Evolutionary conservation across 1,140 invertebrate species (phyloP), one percentile per base, ranked within the genome.

Genomic region (Adoxophyes honmai): DNA sequence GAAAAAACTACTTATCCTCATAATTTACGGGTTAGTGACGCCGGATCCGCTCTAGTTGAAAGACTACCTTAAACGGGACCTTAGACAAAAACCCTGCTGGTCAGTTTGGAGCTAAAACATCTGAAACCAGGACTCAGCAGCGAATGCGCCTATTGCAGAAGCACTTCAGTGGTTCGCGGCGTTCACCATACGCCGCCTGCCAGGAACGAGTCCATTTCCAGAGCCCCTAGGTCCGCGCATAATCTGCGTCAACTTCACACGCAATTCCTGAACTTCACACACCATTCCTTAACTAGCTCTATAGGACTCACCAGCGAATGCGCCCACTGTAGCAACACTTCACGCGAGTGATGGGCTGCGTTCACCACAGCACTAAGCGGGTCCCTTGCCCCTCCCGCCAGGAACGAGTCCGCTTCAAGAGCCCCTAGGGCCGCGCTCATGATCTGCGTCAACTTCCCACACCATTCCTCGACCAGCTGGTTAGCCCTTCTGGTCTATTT

Each of bases 401-500:
- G 62, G 70, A 80, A 80, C 21, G 75, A 63, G 10, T 74, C 75
- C 4, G 64, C 37, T 0, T 51, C 55, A 21, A 79, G 59, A 1
- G 57, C 59, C 7, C 64, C 68, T 14, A 78, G 58, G 4, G 84
- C 80, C 0, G 87, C 89, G n/a, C 68, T 77, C 39, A 91, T 73
- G 33, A 92, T 60, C 80, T 97, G 96, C 8, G 95, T 90, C 9
- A 97, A 88, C 59, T 96, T 91, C 10, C 96, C 90, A 14, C 96
- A 92, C 84, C 96, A 96, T 75, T 98, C 97, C 73, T 98, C 97
- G 36, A 98, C 92, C 9, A 98, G 78, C 70, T 98, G n/a, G n/a
- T n/a, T n/a, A n/a, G n/a, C n/a, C n/a, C n/a, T n/a, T n/a, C n/a
- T n/a, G n/a, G n/a, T n/a, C n/a, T n/a, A n/a, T n/a, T n/a, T n/a